Evolutionary conservation across 1,140 invertebrate genomes (phyloP), one percentile per base, ranked within the genome.

Genomic region (Drosophila obscura): DNA sequence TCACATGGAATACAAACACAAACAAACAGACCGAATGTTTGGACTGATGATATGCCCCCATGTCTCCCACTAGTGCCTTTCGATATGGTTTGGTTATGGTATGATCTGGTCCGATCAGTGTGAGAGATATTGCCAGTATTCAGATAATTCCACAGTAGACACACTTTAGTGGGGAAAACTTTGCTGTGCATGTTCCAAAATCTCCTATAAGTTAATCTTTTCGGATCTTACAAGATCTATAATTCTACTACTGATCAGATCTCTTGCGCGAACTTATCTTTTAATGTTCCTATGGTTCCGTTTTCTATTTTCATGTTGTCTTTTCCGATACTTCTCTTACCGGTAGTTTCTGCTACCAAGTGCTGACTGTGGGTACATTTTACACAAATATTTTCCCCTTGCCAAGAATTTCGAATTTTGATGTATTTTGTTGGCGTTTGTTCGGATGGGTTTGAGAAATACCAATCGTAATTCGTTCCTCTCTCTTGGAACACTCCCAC

Each of bases 401-500:
- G 82, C 74, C 82, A 85, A 85, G 74, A 87, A 82, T 85, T 75
- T 68, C 48, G 19, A 72, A 66, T 87, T 78, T 81, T 81, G 69
- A 85, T 81, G 60, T 78, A 88, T 82, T 85, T 68, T 58, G 50
- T 72, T 84, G 67, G 41, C 71, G 44, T 55, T 71, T 61, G 63
- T 63, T 48, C 24, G 49, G 67, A 56, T 67, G 59, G 74, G 65
- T 58, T 65, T 43, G 50, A 51, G 58, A 73, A 65, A 62, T 44
- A 44, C 44, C 45, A 61, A 67, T 44, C 60, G 41, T 69, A 71
- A 56, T 53, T 53, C 71, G 51, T 28, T 8, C 5, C 46, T 19
- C 16, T 45, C 19, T 48, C 15, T 26, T 31, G 16, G 7, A 4
- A 13, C 35, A 13, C 35, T 35, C 31, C 3, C 28, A 13, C 4